These are phyloP conservation scores for Nebria ingens DNA, from an alignment of 1,140 invertebrate species.

Conservation along the genomic window DNA sequence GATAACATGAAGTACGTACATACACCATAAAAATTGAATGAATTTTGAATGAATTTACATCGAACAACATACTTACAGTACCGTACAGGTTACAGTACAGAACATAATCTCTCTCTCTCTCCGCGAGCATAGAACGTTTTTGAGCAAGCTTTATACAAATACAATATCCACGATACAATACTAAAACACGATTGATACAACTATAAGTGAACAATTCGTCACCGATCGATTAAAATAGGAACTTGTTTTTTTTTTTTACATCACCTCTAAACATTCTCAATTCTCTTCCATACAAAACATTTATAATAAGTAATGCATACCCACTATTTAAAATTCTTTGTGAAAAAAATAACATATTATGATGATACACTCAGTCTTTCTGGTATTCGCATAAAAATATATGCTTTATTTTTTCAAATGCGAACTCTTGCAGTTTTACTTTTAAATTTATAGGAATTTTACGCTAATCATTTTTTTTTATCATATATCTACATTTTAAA, in stretches of 20 bases:
- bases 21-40: too few relatives aligned
- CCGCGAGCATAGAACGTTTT: constrained; percentile 13
- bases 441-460: constrained; percentile 35
- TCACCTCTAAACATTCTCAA: constrained; percentile 27
- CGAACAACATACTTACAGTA: neutral
- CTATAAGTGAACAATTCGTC: constrained; percentile 30
- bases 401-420: constrained; percentile 30
- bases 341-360: constrained; percentile 35
- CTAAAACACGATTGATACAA: constrained; percentile 32
- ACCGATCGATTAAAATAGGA: constrained; percentile 38
- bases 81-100: neutral
- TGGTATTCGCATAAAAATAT: constrained; percentile 38
- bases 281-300: constrained; percentile 32
- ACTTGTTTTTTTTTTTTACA: constrained; percentile 37
- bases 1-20: too few relatives aligned
- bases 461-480: constrained; percentile 17
- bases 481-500: constrained; percentile 23
- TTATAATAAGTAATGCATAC: constrained; percentile 3
- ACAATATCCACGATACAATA: neutral
- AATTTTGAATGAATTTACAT: too few relatives aligned
- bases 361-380: constrained; percentile 38
- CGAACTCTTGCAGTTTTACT: constrained; percentile 34
- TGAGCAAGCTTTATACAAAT: constrained; percentile 35
- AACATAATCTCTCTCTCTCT: neutral
- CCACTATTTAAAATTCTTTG: constrained; percentile 11